Base-by-base conservation (phyloP, 2,888 invertebrate species). In the Eustalomyia histrio region DNA sequence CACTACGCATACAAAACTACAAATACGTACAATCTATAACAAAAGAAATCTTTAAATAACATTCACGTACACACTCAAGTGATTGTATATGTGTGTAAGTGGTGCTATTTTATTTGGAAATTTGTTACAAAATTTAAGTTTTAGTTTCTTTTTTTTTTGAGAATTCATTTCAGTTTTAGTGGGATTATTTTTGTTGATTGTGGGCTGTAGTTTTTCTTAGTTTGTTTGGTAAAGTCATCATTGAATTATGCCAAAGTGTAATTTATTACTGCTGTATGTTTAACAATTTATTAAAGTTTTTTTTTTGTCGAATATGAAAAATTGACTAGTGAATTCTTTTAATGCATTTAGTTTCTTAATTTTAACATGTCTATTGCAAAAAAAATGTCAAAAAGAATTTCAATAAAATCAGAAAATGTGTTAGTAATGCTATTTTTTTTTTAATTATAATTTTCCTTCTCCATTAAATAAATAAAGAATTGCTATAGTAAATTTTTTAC, bases 171-270 rank as follows among this genome's bases (percentile, higher is more conserved):
- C 35, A 10, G 8, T 47, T 47, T 18, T 29, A 24, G 9, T 29
- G 16, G 21, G 21, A 9, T 17, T 68, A 8, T 21, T 33, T 12
- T 63, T 43, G 3, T 16, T 47, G 6, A 47, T 47, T 47, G 43
- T 14, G 14, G 43, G 43, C 43, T 14, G 43, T 43, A 12, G 14
- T 14, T 43, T n/a, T 55, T 12, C 6, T 1, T 17, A 29, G 24
- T 55, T 10, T 33, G 18, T 69, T 24, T 57, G 57, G 64, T 64
- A 57, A 58, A 69, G 69, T 69, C 64, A 71, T 69, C 64, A 71
- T 64, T 64, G 69, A 47, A 43, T 69, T 71, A 64, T 71, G 69
- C 52, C 47, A 58, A 71, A 76, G 71, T 76, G 58, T 76, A 76
- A 76, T 76, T 76, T 76, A 76, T 71, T 76, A 58, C 60, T 60